These are phyloP conservation scores for Pica pica DNA, from an alignment of 2,113 vertebrate genomes.

Conservation along the genomic window DNA sequence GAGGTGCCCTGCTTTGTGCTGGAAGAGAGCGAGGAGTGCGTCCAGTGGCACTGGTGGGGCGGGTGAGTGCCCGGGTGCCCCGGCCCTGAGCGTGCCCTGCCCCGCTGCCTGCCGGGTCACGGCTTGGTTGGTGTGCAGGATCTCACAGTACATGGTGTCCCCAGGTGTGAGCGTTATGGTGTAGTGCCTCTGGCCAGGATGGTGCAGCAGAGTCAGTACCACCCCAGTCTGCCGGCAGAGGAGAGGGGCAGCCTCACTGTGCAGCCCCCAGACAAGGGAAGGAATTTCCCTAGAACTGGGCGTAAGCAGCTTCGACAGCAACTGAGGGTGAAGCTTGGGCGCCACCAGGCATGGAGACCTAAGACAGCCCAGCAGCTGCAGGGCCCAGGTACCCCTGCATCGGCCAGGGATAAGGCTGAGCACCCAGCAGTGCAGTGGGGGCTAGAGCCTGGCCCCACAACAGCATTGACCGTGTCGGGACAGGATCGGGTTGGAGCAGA, in stretches of 20 bases:
- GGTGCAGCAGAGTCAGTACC: conserved; percentile 52
- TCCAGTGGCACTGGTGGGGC: conserved; percentile 72
- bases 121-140: neutral
- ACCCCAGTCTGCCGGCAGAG: neutral
- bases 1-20: conserved; percentile 85
- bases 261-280: neutral
- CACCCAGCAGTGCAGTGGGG: neutral
- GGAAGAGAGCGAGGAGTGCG: conserved; percentile 73
- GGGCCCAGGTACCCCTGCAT: accelerated
- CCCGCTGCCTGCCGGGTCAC: neutral
- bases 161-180: conserved; percentile 62
- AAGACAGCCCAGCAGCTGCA: accelerated
- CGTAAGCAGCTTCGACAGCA: neutral
- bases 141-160: accelerated
- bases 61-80: conserved; percentile 35
- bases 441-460: neutral
- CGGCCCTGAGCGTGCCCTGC: accelerated
- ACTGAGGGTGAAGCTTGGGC: neutral
- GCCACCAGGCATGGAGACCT: accelerated
- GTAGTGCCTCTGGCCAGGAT: conserved; percentile 54
- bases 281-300: neutral
- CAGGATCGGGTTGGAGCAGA: neutral
- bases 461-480: neutral
- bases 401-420: neutral
- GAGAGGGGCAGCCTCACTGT: neutral